Evolutionary conservation across 2,797 vertebrate species (phyloP), one percentile per base, ranked within the genome.

Genomic region (Acestrorhynchus altus): DNA sequence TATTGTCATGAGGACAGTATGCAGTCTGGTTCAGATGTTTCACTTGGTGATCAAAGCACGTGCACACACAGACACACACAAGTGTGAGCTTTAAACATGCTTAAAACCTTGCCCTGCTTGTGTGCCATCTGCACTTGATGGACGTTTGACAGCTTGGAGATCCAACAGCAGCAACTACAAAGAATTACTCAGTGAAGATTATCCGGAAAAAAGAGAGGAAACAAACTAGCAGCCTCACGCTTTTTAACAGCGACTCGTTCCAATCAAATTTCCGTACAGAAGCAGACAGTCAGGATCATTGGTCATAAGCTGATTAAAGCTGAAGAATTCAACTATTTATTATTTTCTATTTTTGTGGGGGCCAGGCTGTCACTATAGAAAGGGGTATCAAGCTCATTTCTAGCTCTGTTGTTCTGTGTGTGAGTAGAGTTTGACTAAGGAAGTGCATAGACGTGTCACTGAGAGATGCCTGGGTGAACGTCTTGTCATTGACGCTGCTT

Each of bases 141-240:
- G 60, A 73, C 64, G 70, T 46, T 79, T 77, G 84, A 81, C 81
- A 85, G 81, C 68, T 77, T 60, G 51, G 68, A 72, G 76, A 83
- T 82, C 63, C 47, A 68, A 63, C 39, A 70, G 77, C 66, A 77
- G 39, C n/a, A 61, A 81, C 61, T 65, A 72, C 47, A 78, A 81
- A 73, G 60, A 71, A 67, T 69, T 54, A 77, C 79, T 81, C 74
- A 57, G 57, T 49, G 57, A 74, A 76, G 49, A 66, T 80, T 67
- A 72, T 69, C 47, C 57, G 70, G 40, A 28, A 78, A 63, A 61
- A 76, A 28, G 59, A 24, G 56, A 56, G 10, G 7, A 65, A 44
- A 65, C 61, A 24, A 65, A 65, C 40, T 7, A 20, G 39, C 9
- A 11, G 39, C 16, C 39, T 18, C 4, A 1, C 24, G 42, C 52